A percentile compares a stretch with the other conserved stretches of the same genome.
phyloP scores from a whole-genome alignment of 2,888 invertebrate genomes.

The Pogonocherus hispidulus region DNA sequence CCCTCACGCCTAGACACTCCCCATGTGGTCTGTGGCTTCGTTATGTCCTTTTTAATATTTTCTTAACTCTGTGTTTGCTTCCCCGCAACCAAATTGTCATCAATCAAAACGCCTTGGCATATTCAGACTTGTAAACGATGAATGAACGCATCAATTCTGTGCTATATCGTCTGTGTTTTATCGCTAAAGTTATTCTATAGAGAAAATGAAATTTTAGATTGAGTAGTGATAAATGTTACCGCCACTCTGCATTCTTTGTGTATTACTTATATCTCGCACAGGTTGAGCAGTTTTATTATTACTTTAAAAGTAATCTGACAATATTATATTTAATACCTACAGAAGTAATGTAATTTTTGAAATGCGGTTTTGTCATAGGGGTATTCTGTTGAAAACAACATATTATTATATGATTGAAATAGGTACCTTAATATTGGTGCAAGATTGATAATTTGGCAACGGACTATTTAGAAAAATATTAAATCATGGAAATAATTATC shows the following conservation, averaged over 20 bases:
- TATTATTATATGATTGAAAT: no score
- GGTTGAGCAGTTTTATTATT: neutral
- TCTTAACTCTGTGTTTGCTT: conserved; percentile 10
- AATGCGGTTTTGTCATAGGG: no score
- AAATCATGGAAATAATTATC: no score
- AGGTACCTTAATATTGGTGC: no score
- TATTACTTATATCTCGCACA: neutral
- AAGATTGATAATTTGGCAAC: no score
- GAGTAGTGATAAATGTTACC: conserved; percentile 18
- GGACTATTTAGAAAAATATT: no score
- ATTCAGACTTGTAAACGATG: conserved; percentile 20
- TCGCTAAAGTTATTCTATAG: conserved; percentile 9
- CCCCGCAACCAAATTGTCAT: conserved; percentile 22
- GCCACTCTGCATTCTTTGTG: neutral
- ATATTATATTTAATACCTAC: no score
- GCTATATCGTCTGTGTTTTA: conserved; percentile 18
- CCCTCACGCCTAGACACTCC: conserved; percentile 1
- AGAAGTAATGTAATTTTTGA: no score
- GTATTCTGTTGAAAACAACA: no score
- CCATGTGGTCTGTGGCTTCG: conserved; percentile 18
- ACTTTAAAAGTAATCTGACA: neutral
- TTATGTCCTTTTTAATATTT: conserved; percentile 25
- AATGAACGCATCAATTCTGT: conserved; percentile 15
- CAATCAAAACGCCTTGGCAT: conserved; percentile 27
- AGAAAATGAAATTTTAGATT: conserved; percentile 26